These are phyloP conservation scores for Caenorhabditis japonica DNA, from an alignment of 2,888 invertebrate genomes.

Conservation along the genomic window DNA sequence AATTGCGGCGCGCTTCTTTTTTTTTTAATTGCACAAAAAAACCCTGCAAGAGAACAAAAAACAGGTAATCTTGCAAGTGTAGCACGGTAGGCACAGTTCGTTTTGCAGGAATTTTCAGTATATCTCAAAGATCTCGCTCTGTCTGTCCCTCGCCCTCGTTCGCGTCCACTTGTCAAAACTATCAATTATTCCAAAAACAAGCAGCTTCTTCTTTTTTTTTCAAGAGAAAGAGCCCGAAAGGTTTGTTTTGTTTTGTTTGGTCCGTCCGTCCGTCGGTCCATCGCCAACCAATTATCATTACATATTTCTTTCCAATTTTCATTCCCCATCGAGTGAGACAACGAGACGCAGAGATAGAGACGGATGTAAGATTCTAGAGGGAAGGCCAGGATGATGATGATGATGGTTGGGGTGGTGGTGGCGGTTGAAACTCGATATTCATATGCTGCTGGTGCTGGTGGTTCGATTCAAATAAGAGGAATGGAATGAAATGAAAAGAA, in stretches of 20 bases:
- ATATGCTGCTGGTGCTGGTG: slow-evolving; percentile 22
- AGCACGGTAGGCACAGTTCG: too few species aligned
- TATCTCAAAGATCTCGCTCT: too few species aligned
- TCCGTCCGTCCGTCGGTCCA: slow-evolving; percentile 16
- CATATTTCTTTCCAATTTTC: too few species aligned
- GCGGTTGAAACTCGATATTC: slow-evolving; percentile 44
- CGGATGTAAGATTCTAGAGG: slow-evolving; percentile 7
- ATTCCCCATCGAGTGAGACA: slow-evolving; percentile 10
- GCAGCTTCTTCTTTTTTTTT: slow-evolving; percentile 18
- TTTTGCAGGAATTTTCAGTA: too few species aligned
- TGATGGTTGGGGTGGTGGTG: too few species aligned
- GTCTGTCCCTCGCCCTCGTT: slow-evolving; percentile 3
- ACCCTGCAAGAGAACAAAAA: too few species aligned
- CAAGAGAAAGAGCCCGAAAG: slow-evolving; percentile 2
- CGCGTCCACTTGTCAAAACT: slow-evolving; percentile 17
- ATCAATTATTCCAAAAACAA: slow-evolving; percentile 41
- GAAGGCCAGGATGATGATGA: slow-evolving; percentile 12
- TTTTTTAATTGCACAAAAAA: too few species aligned
- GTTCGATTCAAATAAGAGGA: slow-evolving; percentile 15
- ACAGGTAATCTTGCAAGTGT: too few species aligned
- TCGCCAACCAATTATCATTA: too few species aligned
- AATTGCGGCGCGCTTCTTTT: too few species aligned
- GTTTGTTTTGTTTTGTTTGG: slow-evolving; percentile 3
- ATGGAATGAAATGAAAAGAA: neutral
- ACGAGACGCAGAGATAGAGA: slow-evolving; percentile 18